A percentile compares a stretch with the other conserved stretches of the same genome.
phyloP scores from a whole-genome alignment of 1,140 invertebrate genomes.

The Aphis gossypii region DNA sequence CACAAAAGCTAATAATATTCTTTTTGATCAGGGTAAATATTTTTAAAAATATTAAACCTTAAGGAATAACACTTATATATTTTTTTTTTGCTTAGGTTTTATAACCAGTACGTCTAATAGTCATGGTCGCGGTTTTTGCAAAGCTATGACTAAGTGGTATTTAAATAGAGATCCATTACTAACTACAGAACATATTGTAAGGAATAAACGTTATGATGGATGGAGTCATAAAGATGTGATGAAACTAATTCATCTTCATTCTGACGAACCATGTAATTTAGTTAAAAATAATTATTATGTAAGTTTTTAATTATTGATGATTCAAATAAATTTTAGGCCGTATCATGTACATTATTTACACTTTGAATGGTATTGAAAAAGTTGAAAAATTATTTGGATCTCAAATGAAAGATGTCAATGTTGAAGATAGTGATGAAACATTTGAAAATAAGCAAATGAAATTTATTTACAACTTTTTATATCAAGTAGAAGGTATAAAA shows the following conservation, averaged over 20 bases:
- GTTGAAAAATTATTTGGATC: constrained; percentile 31
- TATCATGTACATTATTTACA: neutral
- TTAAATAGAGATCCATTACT: constrained; percentile 41
- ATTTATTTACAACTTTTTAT: constrained; percentile 50
- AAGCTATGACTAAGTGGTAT: constrained; percentile 15
- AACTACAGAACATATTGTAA: constrained; percentile 29
- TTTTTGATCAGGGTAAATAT: constrained; percentile 14
- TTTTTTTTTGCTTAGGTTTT: constrained; percentile 8
- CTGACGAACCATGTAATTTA: constrained; percentile 17
- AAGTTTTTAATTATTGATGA: neutral
- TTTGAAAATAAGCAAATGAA: constrained; percentile 19
- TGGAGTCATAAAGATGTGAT: constrained; percentile 37
- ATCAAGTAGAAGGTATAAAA: constrained; percentile 13
- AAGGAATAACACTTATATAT: neutral
- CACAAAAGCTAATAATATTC: neutral
- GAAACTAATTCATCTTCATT: constrained; percentile 46
- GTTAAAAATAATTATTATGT: neutral
- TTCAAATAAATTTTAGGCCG: constrained; percentile 4
- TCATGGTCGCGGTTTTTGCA: neutral
- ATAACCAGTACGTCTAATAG: neutral
- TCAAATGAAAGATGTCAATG: neutral
- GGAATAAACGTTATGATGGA: neutral
- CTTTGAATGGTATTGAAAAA: constrained; percentile 10
- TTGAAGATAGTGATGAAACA: neutral
- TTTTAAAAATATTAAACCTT: neutral